These are phyloP conservation scores for Conomelus anceps DNA, from an alignment of 2,888 invertebrate species.

Conservation along the genomic window DNA sequence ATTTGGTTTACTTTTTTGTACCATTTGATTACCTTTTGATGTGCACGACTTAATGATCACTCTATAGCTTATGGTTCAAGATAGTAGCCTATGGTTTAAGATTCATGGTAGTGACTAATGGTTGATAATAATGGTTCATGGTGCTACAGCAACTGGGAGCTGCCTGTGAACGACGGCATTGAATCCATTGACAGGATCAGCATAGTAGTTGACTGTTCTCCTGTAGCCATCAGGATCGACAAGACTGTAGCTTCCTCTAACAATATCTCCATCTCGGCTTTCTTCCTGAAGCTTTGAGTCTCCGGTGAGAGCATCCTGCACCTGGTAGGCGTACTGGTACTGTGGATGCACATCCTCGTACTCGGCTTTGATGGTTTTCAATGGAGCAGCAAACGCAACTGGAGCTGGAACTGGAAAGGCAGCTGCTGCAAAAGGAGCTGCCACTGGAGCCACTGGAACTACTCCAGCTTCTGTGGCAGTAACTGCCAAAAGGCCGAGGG, in stretches of 20 bases:
- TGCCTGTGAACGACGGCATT: slow-evolving; percentile 33
- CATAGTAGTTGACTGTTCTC: slow-evolving; percentile 35
- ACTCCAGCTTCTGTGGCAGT: background rate
- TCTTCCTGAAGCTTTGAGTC: slow-evolving; percentile 36
- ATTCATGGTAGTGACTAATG: background rate
- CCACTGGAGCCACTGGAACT: background rate
- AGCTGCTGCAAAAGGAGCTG: background rate
- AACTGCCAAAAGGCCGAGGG: background rate
- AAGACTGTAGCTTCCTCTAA: slow-evolving; percentile 34
- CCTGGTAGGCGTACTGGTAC: slow-evolving; percentile 36
- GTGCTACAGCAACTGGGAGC: slow-evolving; percentile 25
- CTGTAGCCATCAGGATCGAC: slow-evolving; percentile 34
- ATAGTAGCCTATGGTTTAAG: too few species aligned
- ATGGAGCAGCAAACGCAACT: background rate
- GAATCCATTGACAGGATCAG: slow-evolving; percentile 36
- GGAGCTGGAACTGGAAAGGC: background rate
- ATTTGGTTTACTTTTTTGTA: too few species aligned
- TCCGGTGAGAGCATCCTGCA: slow-evolving; percentile 36
- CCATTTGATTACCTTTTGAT: too few species aligned
- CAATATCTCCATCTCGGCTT: slow-evolving; percentile 35
- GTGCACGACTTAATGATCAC: too few species aligned
- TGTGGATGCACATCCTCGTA: slow-evolving; percentile 34
- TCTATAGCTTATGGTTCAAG: too few species aligned
- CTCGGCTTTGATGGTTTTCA: slow-evolving; percentile 20
- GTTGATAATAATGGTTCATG: background rate